These are phyloP conservation scores for Periparus ater DNA, from an alignment of 2,797 vertebrate species.

Conservation along the genomic window DNA sequence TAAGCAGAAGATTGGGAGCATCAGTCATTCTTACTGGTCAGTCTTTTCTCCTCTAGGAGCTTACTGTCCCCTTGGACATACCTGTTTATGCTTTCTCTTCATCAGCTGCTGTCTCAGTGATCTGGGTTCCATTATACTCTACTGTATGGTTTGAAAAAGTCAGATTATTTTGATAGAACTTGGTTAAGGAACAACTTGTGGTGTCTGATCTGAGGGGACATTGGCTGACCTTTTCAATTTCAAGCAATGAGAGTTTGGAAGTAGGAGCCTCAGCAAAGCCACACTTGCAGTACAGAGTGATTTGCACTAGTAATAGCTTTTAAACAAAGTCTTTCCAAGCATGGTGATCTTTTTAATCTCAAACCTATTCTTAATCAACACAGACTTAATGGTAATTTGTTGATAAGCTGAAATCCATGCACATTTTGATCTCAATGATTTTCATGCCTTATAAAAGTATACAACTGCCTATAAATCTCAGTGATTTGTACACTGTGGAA, in stretches of 20 bases:
- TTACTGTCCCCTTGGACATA: not conserved
- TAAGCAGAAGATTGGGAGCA: not conserved
- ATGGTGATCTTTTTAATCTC: not conserved
- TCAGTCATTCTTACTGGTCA: not conserved
- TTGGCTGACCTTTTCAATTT: not conserved
- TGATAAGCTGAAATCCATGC: not conserved
- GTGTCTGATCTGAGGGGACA: not conserved
- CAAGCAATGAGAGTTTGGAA: not conserved
- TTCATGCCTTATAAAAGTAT: not conserved
- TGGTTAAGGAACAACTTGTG: rapidly evolving
- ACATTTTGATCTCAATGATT: not conserved
- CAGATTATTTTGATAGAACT: not conserved
- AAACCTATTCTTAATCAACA: not conserved
- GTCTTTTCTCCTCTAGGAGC: not conserved
- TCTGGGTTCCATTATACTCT: not conserved
- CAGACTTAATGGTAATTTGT: not conserved
- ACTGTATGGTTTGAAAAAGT: not conserved
- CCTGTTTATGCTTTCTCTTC: not conserved
- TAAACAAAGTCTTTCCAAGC: not conserved
- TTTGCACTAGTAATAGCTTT: not conserved
- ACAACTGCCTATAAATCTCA: not conserved
- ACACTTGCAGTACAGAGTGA: rapidly evolving
- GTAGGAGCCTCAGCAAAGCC: not conserved
- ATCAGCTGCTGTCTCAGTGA: not conserved
- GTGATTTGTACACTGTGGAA: not conserved